Conservation (phyloP, 1,140 invertebrate genomes). For the Pseudomyrmex concolor region DNA sequence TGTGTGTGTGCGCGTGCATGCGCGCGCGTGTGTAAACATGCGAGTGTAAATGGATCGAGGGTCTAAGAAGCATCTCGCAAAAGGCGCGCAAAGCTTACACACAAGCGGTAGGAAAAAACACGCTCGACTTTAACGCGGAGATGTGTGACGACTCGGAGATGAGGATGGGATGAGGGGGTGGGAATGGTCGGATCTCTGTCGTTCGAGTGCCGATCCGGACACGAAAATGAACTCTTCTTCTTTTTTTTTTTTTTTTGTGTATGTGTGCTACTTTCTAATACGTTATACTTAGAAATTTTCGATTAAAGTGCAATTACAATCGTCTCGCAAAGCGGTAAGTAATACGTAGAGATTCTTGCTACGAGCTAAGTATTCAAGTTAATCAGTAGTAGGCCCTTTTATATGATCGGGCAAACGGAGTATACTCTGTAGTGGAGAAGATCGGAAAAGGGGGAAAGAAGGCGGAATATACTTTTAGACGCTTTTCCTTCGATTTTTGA, state of each 20-base stretch:
- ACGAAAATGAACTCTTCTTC: slow-evolving; percentile 25
- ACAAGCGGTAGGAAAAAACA: slow-evolving; percentile 65
- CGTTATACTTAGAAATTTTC: slow-evolving; percentile 46
- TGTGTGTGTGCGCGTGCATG: slow-evolving; percentile 5
- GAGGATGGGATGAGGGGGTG: neutral
- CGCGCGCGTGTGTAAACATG: neutral
- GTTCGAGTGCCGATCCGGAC: slow-evolving; percentile 43
- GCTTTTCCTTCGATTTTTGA: no score
- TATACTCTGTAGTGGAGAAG: neutral
- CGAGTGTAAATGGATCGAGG: slow-evolving; percentile 2
- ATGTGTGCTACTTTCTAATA: slow-evolving; percentile 50
- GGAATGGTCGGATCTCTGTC: neutral
- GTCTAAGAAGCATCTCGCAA: slow-evolving; percentile 65
- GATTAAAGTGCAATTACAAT: slow-evolving; percentile 50
- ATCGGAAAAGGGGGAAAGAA: no score
- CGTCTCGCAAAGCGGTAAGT: slow-evolving; percentile 47
- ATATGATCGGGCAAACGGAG: slow-evolving; percentile 57
- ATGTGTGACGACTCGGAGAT: slow-evolving; percentile 34
- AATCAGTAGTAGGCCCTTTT: slow-evolving; percentile 30
- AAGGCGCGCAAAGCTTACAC: slow-evolving; percentile 76
- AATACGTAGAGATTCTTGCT: slow-evolving; percentile 38
- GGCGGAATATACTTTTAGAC: no score
- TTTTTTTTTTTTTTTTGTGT: no score
- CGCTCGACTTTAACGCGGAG: slow-evolving; percentile 23
- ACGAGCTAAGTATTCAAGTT: slow-evolving; percentile 41